A percentile compares a stretch with the other conserved stretches of the same genome.
Evolutionary conservation across 2,797 vertebrate species (phyloP).

Genomic region (Squalus acanthias): DNA sequence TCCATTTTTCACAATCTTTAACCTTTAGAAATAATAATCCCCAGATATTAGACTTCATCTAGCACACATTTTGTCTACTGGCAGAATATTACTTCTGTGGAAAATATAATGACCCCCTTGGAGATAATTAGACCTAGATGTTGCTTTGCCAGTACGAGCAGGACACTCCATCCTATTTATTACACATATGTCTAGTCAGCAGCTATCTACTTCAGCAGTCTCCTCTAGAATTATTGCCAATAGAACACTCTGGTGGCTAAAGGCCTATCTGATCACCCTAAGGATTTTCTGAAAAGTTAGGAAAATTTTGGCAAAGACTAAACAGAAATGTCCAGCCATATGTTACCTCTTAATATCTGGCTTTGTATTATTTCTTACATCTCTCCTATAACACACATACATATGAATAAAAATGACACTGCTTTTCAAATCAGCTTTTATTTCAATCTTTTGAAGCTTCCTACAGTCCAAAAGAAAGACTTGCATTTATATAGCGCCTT

Average conservation of each 20-base stretch:
- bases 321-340: background rate
- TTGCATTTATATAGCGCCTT: too few species aligned
- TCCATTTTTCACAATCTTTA: background rate
- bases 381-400: background rate
- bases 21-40: background rate
- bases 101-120: constrained; percentile 18
- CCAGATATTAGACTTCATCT: background rate
- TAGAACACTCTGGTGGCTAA: background rate
- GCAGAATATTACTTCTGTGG: background rate
- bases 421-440: background rate
- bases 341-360: background rate
- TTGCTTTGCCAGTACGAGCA: background rate
- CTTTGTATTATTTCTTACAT: background rate
- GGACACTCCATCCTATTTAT: background rate
- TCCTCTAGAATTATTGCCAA: background rate
- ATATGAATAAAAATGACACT: background rate
- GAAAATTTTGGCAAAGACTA: background rate
- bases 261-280: background rate
- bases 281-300: background rate
- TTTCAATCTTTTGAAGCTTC: background rate
- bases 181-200: constrained; percentile 26
- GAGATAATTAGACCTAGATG: constrained; percentile 24
- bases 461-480: background rate
- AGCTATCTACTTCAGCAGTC: background rate
- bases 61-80: constrained; percentile 13